Evolutionary conservation across 1,140 invertebrate genomes (phyloP).

Genomic region (Zaprionus gabonicus): DNA sequence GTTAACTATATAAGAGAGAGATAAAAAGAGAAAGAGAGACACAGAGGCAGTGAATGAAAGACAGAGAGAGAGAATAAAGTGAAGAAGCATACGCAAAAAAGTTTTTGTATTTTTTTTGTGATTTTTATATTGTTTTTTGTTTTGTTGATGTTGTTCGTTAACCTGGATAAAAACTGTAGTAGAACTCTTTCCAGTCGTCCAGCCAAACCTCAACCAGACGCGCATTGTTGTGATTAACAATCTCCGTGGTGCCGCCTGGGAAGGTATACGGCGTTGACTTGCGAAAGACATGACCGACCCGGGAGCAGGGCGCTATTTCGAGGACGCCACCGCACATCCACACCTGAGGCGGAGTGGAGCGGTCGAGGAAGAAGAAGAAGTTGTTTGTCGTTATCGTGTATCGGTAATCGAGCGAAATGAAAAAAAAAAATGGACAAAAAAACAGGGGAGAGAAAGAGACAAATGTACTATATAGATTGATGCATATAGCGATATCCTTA

Average conservation of each 20-base stretch:
- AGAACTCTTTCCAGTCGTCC: conserved; percentile 99
- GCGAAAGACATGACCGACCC: conserved; percentile 98
- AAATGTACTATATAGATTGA: conserved; percentile 59
- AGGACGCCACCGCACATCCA: conserved; percentile 98
- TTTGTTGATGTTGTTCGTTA: conserved; percentile 65
- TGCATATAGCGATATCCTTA: conserved; percentile 6
- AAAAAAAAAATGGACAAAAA: conserved; percentile 5
- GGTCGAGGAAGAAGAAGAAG: conserved; percentile 1
- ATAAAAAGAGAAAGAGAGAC: conserved; percentile 45
- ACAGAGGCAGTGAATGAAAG: conserved; percentile 45
- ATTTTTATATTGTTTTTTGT: conserved; percentile 49
- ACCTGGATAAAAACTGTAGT: conserved; percentile 99
- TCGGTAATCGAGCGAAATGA: conserved; percentile 4
- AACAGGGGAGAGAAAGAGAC: conserved; percentile 34
- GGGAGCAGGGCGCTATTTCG: conserved; percentile 96
- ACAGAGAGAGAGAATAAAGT: conserved; percentile 60
- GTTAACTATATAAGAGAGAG: conserved; percentile 65
- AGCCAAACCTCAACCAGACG: conserved; percentile 98
- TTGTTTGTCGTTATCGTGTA: conserved; percentile 26
- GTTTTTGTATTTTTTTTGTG: conserved; percentile 28
- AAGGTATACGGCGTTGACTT: conserved; percentile 99
- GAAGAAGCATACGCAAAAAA: conserved; percentile 47
- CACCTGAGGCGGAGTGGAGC: conserved; percentile 87
- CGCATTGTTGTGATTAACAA: conserved; percentile 99
- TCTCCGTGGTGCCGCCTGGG: conserved; percentile 98